Percentiles rank a stretch among this genome's conserved stretches.
phyloP scores from a whole-genome alignment of 2,797 vertebrate species.

The Danio tinwini region DNA sequence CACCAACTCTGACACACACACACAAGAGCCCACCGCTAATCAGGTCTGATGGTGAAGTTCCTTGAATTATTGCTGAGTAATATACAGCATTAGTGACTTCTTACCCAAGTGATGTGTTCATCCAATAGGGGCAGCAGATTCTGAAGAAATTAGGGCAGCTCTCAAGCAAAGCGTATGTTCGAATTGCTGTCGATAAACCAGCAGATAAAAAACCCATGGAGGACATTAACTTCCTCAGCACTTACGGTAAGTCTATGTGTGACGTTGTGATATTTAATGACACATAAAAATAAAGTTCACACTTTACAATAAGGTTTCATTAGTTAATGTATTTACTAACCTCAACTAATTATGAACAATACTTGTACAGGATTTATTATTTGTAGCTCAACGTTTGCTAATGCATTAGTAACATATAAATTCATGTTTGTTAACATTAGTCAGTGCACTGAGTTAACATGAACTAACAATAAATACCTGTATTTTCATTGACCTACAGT shows the following conservation, averaged over 20 bases:
- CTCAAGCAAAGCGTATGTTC: slow-evolving; percentile 76
- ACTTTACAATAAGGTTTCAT: neutral
- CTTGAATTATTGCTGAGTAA: neutral
- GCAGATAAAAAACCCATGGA: slow-evolving; percentile 39
- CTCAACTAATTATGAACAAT: too few relatives aligned
- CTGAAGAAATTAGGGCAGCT: slow-evolving; percentile 77
- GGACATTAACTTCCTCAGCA: slow-evolving; percentile 75
- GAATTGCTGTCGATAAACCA: slow-evolving; percentile 82
- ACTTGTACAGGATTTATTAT: too few relatives aligned
- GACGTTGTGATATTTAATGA: neutral
- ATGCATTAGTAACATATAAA: too few relatives aligned
- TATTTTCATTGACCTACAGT: too few relatives aligned
- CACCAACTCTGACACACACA: slow-evolving; percentile 85
- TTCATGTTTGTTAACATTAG: too few relatives aligned
- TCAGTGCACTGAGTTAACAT: too few relatives aligned
- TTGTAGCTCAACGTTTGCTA: too few relatives aligned
- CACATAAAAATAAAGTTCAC: neutral
- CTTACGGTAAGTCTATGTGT: slow-evolving; percentile 64
- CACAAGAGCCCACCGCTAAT: slow-evolving; percentile 80
- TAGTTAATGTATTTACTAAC: too few relatives aligned
- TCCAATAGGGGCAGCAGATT: slow-evolving; percentile 82
- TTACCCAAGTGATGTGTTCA: neutral
- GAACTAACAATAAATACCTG: too few relatives aligned
- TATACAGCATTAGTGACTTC: neutral
- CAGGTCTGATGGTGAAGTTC: slow-evolving; percentile 74